These are phyloP conservation scores for Spilogale gracilis DNA, from an alignment of 2,113 vertebrate species.

Conservation along the genomic window DNA sequence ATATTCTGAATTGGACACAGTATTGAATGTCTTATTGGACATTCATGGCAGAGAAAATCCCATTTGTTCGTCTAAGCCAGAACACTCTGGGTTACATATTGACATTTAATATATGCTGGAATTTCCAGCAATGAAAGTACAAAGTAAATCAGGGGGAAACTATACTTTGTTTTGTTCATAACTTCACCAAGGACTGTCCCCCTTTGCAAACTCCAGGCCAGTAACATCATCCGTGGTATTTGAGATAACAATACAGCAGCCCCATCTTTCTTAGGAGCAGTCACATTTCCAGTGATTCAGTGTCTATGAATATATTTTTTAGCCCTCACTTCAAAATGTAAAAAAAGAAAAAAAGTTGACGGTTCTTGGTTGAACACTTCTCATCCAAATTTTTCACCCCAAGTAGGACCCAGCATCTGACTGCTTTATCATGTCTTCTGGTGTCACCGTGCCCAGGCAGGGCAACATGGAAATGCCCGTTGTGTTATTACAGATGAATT, in stretches of 20 bases:
- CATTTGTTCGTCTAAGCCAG: neutral
- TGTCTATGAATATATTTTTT: neutral
- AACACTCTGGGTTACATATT: neutral
- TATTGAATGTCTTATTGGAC: neutral
- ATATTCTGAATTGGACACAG: neutral
- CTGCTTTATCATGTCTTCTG: neutral
- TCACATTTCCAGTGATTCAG: neutral
- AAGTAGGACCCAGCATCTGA: neutral
- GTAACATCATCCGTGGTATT: neutral
- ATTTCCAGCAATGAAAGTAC: neutral
- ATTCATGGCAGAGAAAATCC: neutral
- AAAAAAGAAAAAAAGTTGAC: neutral
- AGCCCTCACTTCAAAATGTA: neutral
- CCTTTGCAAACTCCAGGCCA: neutral
- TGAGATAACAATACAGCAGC: neutral
- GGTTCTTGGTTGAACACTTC: neutral
- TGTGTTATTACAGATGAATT: neutral
- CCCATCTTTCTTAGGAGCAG: neutral
- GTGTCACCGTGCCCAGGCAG: fast-evolving
- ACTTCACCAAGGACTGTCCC: neutral
- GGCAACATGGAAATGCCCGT: fast-evolving
- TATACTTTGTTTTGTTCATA: neutral
- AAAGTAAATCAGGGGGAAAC: neutral
- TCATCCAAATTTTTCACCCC: neutral
- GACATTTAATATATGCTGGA: neutral